phyloP scores from a whole-genome alignment of 2,113 vertebrate genomes.

The Neopipo cinnamomea region DNA sequence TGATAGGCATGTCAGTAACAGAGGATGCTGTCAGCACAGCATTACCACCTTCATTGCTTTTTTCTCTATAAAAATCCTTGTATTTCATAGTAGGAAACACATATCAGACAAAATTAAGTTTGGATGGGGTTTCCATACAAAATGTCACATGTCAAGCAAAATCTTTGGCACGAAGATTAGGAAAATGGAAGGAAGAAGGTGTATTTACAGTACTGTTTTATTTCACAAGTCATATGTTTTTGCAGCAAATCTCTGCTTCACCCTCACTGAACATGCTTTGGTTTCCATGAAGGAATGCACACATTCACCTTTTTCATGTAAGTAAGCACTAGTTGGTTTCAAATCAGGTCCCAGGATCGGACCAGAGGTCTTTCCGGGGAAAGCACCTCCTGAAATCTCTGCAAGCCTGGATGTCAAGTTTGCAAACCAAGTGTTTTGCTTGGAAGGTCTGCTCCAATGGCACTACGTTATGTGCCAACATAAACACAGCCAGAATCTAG shows the following conservation, averaged over 20 bases:
- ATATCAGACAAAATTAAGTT: neutral
- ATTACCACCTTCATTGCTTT: neutral
- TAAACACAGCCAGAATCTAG: conserved; percentile 28
- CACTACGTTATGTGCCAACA: neutral
- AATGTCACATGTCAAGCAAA: neutral
- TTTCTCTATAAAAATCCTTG: neutral
- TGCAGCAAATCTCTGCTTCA: neutral
- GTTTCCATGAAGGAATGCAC: neutral
- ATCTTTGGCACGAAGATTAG: neutral
- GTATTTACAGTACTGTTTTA: neutral
- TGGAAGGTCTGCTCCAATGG: conserved; percentile 13
- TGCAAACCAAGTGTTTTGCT: conserved; percentile 29
- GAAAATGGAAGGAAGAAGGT: neutral
- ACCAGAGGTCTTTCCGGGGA: neutral
- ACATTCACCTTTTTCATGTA: neutral
- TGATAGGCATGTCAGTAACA: neutral
- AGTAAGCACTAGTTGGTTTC: neutral
- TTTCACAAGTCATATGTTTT: neutral
- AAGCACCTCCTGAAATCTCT: neutral
- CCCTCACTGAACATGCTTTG: neutral
- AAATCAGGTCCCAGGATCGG: fast-evolving
- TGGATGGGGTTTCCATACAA: neutral
- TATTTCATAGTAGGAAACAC: neutral
- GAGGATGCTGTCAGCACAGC: neutral
- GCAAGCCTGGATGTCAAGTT: neutral